phyloP scores from a whole-genome alignment of 1,140 invertebrate species.

The Eueides isabella region DNA sequence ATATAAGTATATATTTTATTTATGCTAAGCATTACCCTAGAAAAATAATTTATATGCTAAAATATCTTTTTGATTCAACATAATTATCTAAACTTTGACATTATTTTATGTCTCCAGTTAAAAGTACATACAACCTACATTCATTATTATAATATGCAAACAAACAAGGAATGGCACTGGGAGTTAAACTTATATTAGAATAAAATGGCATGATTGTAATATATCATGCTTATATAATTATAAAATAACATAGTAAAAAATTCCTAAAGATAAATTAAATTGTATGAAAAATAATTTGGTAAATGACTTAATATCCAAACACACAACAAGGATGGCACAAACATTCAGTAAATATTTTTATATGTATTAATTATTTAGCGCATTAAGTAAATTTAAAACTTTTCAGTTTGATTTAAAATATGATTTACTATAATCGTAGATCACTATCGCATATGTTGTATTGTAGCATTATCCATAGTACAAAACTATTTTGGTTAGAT shows the following conservation, averaged over 20 bases:
- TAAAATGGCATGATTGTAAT: not conserved
- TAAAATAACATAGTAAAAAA: not conserved
- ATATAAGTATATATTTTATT: not conserved
- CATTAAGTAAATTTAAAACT: too few species aligned
- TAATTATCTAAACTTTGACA: slow-evolving; percentile 16
- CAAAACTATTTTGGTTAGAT: not conserved
- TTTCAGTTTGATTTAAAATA: too few species aligned
- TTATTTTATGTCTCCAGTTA: too few species aligned
- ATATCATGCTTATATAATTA: not conserved
- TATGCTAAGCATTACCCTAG: not conserved
- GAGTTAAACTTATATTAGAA: not conserved
- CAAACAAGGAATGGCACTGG: slow-evolving; percentile 40
- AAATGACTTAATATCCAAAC: slow-evolving; percentile 19
- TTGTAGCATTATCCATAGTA: not conserved
- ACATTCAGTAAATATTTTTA: slow-evolving; percentile 12
- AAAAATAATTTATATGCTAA: slow-evolving; percentile 5
- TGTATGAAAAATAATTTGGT: not conserved
- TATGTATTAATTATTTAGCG: not conserved
- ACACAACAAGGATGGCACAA: slow-evolving; percentile 43
- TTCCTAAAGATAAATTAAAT: not conserved
- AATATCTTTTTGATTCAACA: slow-evolving; percentile 15
- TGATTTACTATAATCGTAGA: too few species aligned
- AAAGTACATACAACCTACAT: not conserved
- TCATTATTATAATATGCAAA: not conserved
- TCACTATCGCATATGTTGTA: too few species aligned